phyloP scores from a whole-genome alignment of 2,888 invertebrate species.

The Hirtodrosophila duncani region DNA sequence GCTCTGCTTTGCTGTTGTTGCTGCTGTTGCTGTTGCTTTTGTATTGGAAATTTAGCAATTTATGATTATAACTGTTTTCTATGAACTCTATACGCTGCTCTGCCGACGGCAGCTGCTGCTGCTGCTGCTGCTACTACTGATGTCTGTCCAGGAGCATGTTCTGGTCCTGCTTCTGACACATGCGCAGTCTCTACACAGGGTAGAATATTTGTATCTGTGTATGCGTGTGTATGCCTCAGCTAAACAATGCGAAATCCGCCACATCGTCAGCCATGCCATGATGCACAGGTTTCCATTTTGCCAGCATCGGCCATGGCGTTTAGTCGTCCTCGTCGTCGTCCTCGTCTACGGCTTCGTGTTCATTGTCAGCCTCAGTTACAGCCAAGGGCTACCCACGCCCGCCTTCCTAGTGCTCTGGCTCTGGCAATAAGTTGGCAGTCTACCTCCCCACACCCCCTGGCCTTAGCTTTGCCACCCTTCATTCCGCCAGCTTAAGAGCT shows the following conservation, averaged over 20 bases:
- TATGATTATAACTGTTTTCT: conserved; percentile 52
- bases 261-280: conserved; percentile 45
- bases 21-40: conserved; percentile 30
- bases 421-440: conserved; percentile 48
- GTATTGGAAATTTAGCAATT: conserved; percentile 55
- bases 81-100: conserved; percentile 26
- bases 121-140: neutral
- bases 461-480: conserved; percentile 20
- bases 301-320: conserved; percentile 63
- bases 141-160: too few relatives aligned
- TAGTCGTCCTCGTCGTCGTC: conserved; percentile 40
- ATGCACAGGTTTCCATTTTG: conserved; percentile 61
- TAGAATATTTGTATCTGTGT: conserved; percentile 5
- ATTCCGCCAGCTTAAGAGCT: conserved; percentile 31
- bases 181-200: conserved; percentile 49
- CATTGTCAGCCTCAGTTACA: too few relatives aligned
- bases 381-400: conserved; percentile 2
- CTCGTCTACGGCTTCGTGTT: conserved; percentile 42
- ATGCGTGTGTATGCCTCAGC: conserved; percentile 11
- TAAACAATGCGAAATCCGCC: conserved; percentile 53
- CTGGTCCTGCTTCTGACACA: conserved; percentile 40
- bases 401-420: conserved; percentile 1
- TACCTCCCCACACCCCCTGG: neutral
- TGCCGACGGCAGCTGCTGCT: conserved; percentile 55
- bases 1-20: too few relatives aligned